Percentiles rank a stretch among this genome's conserved stretches.
Evolutionary conservation across 2,113 vertebrate species (phyloP).

Genomic region (Polypterus senegalus): DNA sequence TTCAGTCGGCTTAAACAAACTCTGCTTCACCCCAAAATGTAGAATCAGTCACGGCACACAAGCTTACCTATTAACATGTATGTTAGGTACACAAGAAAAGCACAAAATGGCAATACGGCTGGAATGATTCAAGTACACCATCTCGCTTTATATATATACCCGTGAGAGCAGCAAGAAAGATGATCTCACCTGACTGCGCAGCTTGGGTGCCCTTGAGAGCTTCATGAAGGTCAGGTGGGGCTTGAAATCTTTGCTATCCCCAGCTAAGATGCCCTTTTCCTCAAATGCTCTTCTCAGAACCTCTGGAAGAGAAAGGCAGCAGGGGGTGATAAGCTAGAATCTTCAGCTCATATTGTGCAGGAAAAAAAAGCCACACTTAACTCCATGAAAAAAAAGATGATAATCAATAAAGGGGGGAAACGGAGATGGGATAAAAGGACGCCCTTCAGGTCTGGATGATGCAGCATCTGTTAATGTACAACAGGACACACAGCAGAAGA

Average conservation of each 20-base stretch:
- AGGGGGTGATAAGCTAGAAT: slow-evolving; percentile 16
- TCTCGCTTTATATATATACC: slow-evolving; percentile 1
- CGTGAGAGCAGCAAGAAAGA: slow-evolving; percentile 12
- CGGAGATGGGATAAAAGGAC: background rate
- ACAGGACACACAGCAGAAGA: too few relatives aligned
- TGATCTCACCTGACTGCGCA: slow-evolving; percentile 61
- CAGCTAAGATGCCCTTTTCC: slow-evolving; percentile 62
- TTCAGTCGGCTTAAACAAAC: too few relatives aligned
- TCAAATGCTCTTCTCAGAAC: slow-evolving; percentile 61
- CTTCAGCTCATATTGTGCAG: slow-evolving; percentile 18
- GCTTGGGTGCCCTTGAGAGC: slow-evolving; percentile 65
- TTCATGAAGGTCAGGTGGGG: slow-evolving; percentile 97
- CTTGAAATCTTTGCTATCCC: slow-evolving; percentile 61
- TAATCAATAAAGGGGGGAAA: slow-evolving; percentile 45
- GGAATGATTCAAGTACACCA: background rate
- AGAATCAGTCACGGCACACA: too few relatives aligned
- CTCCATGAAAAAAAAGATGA: slow-evolving; percentile 33
- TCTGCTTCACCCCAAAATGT: too few relatives aligned
- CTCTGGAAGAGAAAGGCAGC: slow-evolving; percentile 44
- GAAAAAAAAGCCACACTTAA: slow-evolving; percentile 8
- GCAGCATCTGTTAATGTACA: background rate
- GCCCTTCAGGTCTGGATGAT: background rate
- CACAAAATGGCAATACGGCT: too few relatives aligned
- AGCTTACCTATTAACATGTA: too few relatives aligned
- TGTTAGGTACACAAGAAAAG: too few relatives aligned